Conservation (phyloP, 35 echinoderm and acorn worm species). For the Apostichopus parvimensis region DNA sequence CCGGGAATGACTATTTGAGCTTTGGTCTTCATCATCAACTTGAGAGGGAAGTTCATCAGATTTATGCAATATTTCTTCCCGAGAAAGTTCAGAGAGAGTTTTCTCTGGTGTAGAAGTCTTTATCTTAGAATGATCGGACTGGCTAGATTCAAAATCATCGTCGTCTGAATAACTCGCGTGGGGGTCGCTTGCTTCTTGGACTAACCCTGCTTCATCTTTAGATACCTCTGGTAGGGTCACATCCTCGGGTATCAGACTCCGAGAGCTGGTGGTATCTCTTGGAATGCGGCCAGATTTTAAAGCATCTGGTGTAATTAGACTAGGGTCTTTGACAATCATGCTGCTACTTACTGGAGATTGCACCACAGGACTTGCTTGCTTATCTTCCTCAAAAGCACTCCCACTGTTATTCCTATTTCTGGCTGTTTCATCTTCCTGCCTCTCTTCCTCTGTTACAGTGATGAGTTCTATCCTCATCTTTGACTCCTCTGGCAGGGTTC, state of each 20-base stretch:
- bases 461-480: constrained; percentile 5
- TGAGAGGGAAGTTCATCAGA: constrained; percentile 9
- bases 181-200: neutral
- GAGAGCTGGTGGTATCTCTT: neutral
- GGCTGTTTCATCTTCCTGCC: neutral
- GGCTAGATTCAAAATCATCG: constrained; percentile 31
- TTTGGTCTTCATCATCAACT: neutral
- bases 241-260: constrained; percentile 9
- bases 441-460: neutral
- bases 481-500: neutral
- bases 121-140: neutral
- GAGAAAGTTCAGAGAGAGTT: neutral
- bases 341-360: neutral
- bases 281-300: neutral
- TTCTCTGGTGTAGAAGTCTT: constrained; percentile 42
- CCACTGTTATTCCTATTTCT: neutral
- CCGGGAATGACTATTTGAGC: neutral
- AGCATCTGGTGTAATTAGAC: constrained; percentile 16
- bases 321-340: neutral
- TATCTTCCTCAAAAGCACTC: neutral
- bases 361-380: neutral
- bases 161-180: neutral
- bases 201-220: constrained; percentile 5
- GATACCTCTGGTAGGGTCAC: constrained; percentile 16
- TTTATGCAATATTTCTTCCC: neutral